phyloP scores from a whole-genome alignment of 2,888 invertebrate genomes.

The Drosophila suboccidentalis region DNA sequence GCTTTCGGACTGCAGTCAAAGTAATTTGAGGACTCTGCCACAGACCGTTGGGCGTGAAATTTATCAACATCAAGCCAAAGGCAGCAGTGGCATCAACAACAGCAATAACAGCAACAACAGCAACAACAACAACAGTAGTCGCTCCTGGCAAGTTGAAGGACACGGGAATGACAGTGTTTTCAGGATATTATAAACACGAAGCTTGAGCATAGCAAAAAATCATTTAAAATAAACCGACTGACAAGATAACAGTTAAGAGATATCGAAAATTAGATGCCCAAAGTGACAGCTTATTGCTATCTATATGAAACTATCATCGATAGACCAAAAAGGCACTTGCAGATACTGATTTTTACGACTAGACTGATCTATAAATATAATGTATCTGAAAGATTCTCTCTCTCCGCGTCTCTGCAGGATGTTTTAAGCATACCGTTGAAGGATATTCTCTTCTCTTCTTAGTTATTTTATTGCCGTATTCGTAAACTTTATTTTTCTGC shows the following conservation, averaged over 20 bases:
- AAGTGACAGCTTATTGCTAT: not conserved
- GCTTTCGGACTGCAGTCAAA: slow-evolving; percentile 66
- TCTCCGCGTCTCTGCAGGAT: too few relatives aligned
- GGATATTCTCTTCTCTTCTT: too few relatives aligned
- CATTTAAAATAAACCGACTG: not conserved
- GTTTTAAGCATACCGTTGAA: too few relatives aligned
- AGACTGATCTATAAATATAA: not conserved
- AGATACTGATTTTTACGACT: too few relatives aligned
- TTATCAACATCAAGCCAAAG: slow-evolving; percentile 59
- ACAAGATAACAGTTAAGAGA: not conserved
- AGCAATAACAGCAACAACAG: not conserved
- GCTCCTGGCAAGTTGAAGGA: slow-evolving; percentile 69
- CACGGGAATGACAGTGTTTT: slow-evolving; percentile 68
- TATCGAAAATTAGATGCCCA: not conserved
- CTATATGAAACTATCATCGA: too few relatives aligned
- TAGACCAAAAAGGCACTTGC: not conserved
- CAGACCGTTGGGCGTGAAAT: slow-evolving; percentile 66
- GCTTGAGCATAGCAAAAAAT: not conserved
- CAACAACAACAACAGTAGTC: slow-evolving; percentile 11
- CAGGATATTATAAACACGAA: slow-evolving; percentile 22
- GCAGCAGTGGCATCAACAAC: slow-evolving; percentile 13
- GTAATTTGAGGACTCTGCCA: slow-evolving; percentile 64
- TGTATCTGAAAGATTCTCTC: not conserved
- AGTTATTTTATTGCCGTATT: too few relatives aligned
- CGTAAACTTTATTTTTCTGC: not conserved